phyloP scores from a whole-genome alignment of 1,140 invertebrate species.

The Acromyrmex charruanus region DNA sequence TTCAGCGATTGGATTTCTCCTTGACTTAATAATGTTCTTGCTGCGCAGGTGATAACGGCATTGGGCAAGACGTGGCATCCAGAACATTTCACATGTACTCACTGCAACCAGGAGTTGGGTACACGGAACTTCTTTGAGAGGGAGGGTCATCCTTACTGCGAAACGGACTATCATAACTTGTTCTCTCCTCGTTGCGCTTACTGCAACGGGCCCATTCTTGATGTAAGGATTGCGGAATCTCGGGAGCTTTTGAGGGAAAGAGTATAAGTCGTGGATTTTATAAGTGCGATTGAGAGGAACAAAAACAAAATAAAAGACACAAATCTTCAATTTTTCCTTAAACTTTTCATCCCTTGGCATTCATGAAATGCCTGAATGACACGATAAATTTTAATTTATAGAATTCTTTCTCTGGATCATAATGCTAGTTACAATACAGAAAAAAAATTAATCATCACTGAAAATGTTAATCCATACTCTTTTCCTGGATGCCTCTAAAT shows the following conservation, averaged over 20 bases:
- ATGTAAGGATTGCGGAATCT: slow-evolving; percentile 90
- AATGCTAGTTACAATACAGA: not conserved
- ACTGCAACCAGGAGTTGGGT: slow-evolving; percentile 98
- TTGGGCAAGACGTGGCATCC: slow-evolving; percentile 99
- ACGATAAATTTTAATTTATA: not conserved
- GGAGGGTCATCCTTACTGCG: slow-evolving; percentile 98
- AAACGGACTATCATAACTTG: slow-evolving; percentile 98
- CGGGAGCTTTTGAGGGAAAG: not conserved
- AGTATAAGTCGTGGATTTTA: slow-evolving; percentile 8
- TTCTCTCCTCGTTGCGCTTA: slow-evolving; percentile 99
- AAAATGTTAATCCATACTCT: not conserved
- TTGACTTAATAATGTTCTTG: not conserved
- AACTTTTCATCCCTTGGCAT: not conserved
- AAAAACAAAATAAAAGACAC: slow-evolving; percentile 8
- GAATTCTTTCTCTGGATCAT: not conserved
- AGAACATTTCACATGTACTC: slow-evolving; percentile 99
- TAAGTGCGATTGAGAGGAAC: not conserved
- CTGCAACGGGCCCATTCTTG: slow-evolving; percentile 99
- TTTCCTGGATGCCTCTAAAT: not conserved
- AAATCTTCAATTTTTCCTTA: not conserved
- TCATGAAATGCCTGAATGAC: not conserved
- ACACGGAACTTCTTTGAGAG: slow-evolving; percentile 99
- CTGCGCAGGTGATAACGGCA: slow-evolving; percentile 94
- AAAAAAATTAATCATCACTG: not conserved
- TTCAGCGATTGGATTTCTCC: not conserved